A percentile compares a stretch with the other conserved stretches of the same genome.
phyloP scores from a whole-genome alignment of 2,888 invertebrate genomes.

The Heteromyza rotundicornis region DNA sequence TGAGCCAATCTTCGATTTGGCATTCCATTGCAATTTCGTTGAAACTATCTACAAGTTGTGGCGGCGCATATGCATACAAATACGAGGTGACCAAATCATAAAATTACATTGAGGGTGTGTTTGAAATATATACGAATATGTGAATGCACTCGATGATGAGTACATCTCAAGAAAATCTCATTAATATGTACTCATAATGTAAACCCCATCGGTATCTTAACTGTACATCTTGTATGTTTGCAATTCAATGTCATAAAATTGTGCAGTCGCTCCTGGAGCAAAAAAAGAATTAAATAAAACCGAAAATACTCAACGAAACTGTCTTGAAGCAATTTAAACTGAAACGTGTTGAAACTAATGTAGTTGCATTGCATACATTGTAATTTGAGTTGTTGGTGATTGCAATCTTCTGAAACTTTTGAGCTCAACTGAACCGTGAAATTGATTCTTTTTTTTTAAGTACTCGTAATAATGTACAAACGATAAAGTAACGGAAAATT shows the following conservation, averaged over 20 bases:
- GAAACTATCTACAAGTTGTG: constrained; percentile 67
- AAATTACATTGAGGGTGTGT: too few species aligned
- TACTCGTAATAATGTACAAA: too few species aligned
- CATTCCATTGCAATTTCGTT: constrained; percentile 90
- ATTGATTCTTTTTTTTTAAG: too few species aligned
- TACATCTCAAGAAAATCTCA: too few species aligned
- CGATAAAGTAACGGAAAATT: too few species aligned
- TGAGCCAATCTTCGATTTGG: constrained; percentile 92
- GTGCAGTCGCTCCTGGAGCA: background rate
- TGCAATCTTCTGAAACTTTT: constrained; percentile 24
- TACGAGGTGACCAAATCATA: background rate
- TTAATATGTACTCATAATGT: too few species aligned
- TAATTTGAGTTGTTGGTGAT: constrained; percentile 25
- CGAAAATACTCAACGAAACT: background rate
- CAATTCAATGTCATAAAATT: background rate
- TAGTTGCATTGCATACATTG: constrained; percentile 45
- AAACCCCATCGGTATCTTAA: too few species aligned
- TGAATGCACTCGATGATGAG: too few species aligned
- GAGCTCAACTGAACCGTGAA: constrained; percentile 56
- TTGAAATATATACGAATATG: too few species aligned
- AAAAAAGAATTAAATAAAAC: background rate
- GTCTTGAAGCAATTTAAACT: constrained; percentile 8
- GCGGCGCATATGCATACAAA: constrained; percentile 10
- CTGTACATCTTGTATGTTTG: too few species aligned
- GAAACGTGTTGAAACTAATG: constrained; percentile 38